phyloP scores from a whole-genome alignment of 2,888 invertebrate genomes.

The Peribatodes rhomboidaria region DNA sequence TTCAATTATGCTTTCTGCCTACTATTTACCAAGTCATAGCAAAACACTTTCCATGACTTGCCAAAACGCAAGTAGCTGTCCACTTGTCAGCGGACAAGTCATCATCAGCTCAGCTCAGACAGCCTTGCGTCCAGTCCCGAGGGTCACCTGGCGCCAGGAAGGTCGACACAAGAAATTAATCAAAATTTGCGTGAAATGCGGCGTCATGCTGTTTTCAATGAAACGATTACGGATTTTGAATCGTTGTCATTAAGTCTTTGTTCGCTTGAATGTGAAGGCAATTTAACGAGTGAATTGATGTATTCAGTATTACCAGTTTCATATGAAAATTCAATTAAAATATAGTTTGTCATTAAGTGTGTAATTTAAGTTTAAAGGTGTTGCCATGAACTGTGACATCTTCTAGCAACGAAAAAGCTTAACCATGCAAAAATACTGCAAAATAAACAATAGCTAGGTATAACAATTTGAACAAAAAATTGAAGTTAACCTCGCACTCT shows the following conservation, averaged over 20 bases:
- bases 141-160: conserved; percentile 45
- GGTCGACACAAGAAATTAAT: conserved; percentile 44
- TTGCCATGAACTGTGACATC: conserved; percentile 1
- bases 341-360: neutral
- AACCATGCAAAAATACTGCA: too few relatives aligned
- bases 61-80: conserved; percentile 17
- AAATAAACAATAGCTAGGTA: too few relatives aligned
- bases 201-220: conserved; percentile 44
- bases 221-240: conserved; percentile 43
- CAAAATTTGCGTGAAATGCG: conserved; percentile 39
- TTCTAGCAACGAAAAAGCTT: neutral
- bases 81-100: conserved; percentile 28
- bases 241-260: conserved; percentile 43
- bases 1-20: too few relatives aligned
- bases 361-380: neutral
- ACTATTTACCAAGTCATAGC: too few relatives aligned
- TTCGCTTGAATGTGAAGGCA: conserved; percentile 32
- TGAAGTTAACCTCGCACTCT: too few relatives aligned
- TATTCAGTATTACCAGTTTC: conserved; percentile 1
- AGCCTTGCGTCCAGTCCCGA: conserved; percentile 43
- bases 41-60: conserved; percentile 22
- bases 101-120: conserved; percentile 42
- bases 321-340: neutral
- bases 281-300: conserved; percentile 10
- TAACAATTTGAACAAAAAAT: too few relatives aligned